Base-by-base conservation (phyloP, 2,888 invertebrate genomes). In the Geotrupes spiniger region DNA sequence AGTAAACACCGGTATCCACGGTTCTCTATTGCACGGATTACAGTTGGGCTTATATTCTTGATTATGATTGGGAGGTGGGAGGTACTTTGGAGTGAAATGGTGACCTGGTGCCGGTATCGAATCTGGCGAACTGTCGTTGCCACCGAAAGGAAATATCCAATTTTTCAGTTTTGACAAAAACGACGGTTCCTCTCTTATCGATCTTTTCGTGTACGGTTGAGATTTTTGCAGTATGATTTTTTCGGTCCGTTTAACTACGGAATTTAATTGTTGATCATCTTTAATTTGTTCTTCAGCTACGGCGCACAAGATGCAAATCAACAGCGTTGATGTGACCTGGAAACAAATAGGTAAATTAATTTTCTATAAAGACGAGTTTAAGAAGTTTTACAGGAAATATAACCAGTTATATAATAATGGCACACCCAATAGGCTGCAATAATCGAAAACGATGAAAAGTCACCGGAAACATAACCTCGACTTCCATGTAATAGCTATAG, bases 1-100 rank as follows among this genome's bases (percentile, higher is more conserved):
- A 9, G 60, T 46, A n/a, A 87, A 82, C 33, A 90, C 82, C 27
- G 91, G 91, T 60, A 88, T 80, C 91, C 91, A 91, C 49, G 91
- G 90, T 62, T 83, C 81, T 67, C 82, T 79, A 68, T 90, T 89
- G 64, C 91, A 91, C 44, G 86, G 81, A 64, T 86, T 84, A 64
- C 91, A 91, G 38, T 38, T 42, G 43, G 40, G 28, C 51, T 14
- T 57, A 56, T 45, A 46, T 46, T 42, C 57, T 55, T 37, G 53
- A 38, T 17, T 50, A 40, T 15, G 46, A 31, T 42, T 54, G 43
- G 57, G 51, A 9, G 56, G 50, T 12, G 60, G 53, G 37, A 55
- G 36, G 11, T 60, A 60, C 9, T 59, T 52, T 5, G 54, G 54
- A 25, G 56, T 52, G 21, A 53, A 45, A 14, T 56, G 53, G 10